Evolutionary conservation across 2,797 vertebrate species (phyloP).

Genomic region (Cossypha niveicapilla): DNA sequence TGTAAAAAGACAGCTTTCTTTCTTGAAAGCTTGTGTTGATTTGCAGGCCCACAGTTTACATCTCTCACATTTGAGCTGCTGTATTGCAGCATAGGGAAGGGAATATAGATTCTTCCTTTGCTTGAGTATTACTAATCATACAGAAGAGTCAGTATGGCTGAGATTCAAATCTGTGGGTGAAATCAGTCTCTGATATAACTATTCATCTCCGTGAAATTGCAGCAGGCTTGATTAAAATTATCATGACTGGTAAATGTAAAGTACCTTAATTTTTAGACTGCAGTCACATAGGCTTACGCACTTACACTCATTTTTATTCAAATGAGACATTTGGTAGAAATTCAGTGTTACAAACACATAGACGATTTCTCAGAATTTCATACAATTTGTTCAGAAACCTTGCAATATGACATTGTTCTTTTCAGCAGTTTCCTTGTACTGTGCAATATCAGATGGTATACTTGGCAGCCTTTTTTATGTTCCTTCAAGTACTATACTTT

Average conservation of each 20-base stretch:
- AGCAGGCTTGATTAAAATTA: slow-evolving; percentile 5
- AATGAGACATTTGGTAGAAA: slow-evolving; percentile 4
- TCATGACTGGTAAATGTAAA: background rate
- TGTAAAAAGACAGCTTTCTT: background rate
- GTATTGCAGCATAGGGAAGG: background rate
- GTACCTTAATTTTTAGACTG: background rate
- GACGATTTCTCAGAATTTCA: background rate
- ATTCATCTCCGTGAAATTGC: background rate
- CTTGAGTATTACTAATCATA: background rate
- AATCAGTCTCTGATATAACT: background rate
- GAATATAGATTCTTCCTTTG: background rate
- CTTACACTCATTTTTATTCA: slow-evolving; percentile 14
- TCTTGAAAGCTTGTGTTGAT: background rate
- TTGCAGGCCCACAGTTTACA: background rate
- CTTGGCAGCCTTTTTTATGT: background rate
- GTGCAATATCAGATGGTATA: background rate
- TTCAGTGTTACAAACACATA: background rate
- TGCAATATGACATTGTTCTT: background rate
- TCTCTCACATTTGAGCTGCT: background rate
- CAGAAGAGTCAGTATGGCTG: background rate
- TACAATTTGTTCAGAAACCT: background rate
- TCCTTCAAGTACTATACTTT: background rate
- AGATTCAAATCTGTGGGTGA: background rate
- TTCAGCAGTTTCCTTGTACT: background rate
- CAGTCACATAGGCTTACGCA: background rate